A percentile compares a stretch with the other conserved stretches of the same genome.
Conservation (phyloP, 2,888 invertebrate genomes). For the Lacanobia wlatinum region DNA sequence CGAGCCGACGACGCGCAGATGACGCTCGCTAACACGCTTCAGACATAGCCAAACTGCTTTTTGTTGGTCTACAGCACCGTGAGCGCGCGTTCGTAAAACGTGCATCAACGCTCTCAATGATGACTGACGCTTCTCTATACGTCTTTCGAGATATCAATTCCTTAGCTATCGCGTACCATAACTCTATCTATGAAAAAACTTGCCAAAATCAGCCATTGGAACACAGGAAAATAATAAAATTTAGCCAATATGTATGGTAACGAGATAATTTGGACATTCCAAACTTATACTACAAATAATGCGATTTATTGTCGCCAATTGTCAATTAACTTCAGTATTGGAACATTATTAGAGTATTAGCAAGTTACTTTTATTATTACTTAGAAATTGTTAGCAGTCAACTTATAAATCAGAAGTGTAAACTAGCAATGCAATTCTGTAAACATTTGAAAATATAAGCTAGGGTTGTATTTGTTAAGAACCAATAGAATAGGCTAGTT, state of each 20-base stretch:
- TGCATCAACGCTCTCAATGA: no score
- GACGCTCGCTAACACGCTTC: no score
- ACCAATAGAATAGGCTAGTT: no score
- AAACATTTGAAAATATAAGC: no score
- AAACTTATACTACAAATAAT: constrained; percentile 65
- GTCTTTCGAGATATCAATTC: neutral
- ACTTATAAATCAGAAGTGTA: constrained; percentile 1
- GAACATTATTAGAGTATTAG: constrained; percentile 60
- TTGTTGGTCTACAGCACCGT: no score
- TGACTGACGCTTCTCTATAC: neutral
- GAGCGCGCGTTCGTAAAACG: no score
- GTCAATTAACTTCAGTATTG: constrained; percentile 54
- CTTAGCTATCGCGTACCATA: neutral
- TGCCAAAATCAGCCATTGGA: constrained; percentile 48
- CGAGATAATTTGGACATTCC: constrained; percentile 69
- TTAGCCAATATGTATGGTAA: constrained; percentile 70
- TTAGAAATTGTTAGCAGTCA: constrained; percentile 37
- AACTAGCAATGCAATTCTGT: no score
- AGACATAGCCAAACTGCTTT: no score
- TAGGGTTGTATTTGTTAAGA: no score
- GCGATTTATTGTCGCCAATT: constrained; percentile 72
- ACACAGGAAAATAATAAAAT: constrained; percentile 47
- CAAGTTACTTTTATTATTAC: constrained; percentile 43
- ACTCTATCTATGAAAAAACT: constrained; percentile 18
- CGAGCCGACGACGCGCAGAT: no score